Evolutionary conservation across 2,888 invertebrate genomes (phyloP).

Genomic region (Dicranocentrus wangi): DNA sequence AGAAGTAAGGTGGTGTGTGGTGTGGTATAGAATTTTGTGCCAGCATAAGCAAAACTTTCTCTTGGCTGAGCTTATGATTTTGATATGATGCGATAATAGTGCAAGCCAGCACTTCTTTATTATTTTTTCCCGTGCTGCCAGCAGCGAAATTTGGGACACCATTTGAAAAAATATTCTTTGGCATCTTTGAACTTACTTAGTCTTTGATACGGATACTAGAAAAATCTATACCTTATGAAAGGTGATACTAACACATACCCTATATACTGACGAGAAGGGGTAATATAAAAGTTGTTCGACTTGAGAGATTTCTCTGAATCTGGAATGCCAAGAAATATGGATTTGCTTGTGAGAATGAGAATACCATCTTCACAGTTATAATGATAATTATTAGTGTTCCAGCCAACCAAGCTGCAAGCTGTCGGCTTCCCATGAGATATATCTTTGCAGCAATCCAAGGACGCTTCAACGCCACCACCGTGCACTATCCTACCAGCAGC

Average conservation of each 20-base stretch:
- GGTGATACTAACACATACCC: no score
- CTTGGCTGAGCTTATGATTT: not conserved
- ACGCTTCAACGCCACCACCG: constrained; percentile 9
- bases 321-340: no score
- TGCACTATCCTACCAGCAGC: no score
- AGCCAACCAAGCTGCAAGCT: constrained; percentile 14
- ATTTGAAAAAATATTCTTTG: no score
- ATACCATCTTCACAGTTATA: not conserved
- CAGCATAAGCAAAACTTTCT: not conserved
- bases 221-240: no score
- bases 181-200: no score
- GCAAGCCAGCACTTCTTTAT: constrained; percentile 13
- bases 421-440: constrained; percentile 31
- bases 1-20: not conserved
- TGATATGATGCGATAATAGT: constrained; percentile 7
- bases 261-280: no score
- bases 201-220: no score
- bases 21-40: not conserved
- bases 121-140: not conserved
- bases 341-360: not conserved
- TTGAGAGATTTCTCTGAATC: no score
- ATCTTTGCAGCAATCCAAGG: constrained; percentile 1
- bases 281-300: no score
- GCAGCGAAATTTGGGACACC: no score
- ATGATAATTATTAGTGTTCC: not conserved